Conservation (phyloP, 2,797 vertebrate genomes). For the Rhynchonycteris naso region DNA sequence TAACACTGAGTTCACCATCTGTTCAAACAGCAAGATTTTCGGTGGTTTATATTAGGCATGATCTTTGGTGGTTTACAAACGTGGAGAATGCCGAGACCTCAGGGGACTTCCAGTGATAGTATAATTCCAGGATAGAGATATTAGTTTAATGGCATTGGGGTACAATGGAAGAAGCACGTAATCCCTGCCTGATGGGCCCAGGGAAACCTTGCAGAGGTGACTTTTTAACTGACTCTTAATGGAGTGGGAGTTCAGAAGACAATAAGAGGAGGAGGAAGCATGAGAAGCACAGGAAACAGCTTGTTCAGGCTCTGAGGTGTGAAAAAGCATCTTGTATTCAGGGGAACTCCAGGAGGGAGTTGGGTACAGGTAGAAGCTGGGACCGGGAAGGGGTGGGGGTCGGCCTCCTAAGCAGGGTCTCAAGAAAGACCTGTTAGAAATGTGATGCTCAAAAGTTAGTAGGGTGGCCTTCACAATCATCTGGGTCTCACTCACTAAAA, state of each 20-base stretch:
- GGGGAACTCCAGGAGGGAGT: conserved; percentile 49
- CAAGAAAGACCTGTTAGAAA: neutral
- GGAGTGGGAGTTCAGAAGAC: conserved; percentile 50
- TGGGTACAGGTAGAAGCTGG: neutral
- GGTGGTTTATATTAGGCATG: neutral
- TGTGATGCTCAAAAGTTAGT: neutral
- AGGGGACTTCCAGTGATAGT: no score
- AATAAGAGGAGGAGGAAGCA: conserved; percentile 2
- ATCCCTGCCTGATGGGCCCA: neutral
- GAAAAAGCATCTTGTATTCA: conserved; percentile 50
- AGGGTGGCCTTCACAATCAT: neutral
- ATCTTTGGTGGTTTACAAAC: conserved; percentile 17
- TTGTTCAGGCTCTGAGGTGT: conserved; percentile 31
- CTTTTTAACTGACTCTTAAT: neutral
- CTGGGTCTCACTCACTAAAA: neutral
- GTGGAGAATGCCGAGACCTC: neutral
- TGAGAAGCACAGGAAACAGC: conserved; percentile 54
- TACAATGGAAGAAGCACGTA: neutral
- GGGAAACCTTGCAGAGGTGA: neutral
- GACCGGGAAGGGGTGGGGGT: no score
- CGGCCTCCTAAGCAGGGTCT: neutral
- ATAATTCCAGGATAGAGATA: neutral
- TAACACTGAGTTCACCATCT: neutral
- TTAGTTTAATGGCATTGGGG: neutral
- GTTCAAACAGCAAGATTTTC: neutral